Evolutionary conservation across 2,888 invertebrate genomes (phyloP).

Genomic region (Drosophila tripunctata): DNA sequence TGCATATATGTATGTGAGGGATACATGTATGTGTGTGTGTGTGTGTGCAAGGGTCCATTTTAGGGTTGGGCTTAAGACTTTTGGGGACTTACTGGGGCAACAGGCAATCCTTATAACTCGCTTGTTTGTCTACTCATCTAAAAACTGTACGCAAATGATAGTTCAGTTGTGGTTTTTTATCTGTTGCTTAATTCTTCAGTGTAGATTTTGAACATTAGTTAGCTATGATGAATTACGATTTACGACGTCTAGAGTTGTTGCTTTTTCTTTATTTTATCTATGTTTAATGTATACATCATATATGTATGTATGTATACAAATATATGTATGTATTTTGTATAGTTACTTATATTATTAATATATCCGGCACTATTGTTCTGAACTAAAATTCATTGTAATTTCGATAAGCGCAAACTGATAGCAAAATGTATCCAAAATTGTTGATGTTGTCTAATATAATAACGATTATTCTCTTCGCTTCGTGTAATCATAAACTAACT

Average conservation of each 20-base stretch:
- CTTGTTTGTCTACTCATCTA: constrained; percentile 1
- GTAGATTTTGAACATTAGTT: constrained; percentile 72
- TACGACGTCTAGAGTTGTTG: constrained; percentile 64
- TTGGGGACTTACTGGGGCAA: constrained; percentile 1
- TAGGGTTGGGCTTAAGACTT: background rate
- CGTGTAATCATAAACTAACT: background rate
- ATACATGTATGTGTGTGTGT: constrained; percentile 32
- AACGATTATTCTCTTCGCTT: background rate
- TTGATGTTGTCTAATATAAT: constrained; percentile 52
- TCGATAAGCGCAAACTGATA: constrained; percentile 36
- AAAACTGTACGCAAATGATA: constrained; percentile 48
- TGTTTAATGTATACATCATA: constrained; percentile 43
- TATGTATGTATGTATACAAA: constrained; percentile 39
- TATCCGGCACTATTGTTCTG: constrained; percentile 85
- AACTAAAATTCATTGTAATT: constrained; percentile 69
- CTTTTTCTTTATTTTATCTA: constrained; percentile 51
- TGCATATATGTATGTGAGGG: constrained; percentile 47
- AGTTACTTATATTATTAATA: constrained; percentile 76
- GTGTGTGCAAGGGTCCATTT: too few species aligned
- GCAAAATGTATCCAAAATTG: constrained; percentile 45
- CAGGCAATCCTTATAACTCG: constrained; percentile 24
- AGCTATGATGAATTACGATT: constrained; percentile 69
- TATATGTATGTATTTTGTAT: constrained; percentile 54
- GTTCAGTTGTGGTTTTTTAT: constrained; percentile 17
- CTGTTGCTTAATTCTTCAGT: constrained; percentile 47